Conservation (phyloP, 1,140 invertebrate genomes). For the Euwallacea fornicatus region DNA sequence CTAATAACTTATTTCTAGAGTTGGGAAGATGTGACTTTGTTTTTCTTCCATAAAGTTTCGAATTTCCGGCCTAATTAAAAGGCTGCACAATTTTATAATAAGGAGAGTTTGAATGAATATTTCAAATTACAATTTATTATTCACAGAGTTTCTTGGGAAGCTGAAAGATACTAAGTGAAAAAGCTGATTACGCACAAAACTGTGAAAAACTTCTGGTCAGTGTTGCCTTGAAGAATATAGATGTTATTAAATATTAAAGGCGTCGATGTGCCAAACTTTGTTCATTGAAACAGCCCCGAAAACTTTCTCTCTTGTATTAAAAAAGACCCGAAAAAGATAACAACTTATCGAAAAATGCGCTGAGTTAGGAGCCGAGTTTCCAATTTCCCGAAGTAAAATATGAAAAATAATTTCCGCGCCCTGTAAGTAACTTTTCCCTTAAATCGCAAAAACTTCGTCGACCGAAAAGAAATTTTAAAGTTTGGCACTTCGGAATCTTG, state of each 20-base stretch:
- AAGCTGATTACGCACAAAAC: too few species aligned
- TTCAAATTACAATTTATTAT: too few species aligned
- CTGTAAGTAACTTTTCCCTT: slow-evolving; percentile 20
- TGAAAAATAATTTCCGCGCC: slow-evolving; percentile 28
- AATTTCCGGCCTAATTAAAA: too few species aligned
- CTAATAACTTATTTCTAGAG: too few species aligned
- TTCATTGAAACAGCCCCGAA: slow-evolving; percentile 8
- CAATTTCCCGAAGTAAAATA: slow-evolving; percentile 33
- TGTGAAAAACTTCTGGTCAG: too few species aligned
- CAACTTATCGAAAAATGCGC: slow-evolving; percentile 30
- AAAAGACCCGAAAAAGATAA: slow-evolving; percentile 27
- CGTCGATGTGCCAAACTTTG: slow-evolving; percentile 12
- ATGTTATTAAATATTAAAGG: slow-evolving; percentile 13
- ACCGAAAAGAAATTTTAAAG: slow-evolving; percentile 33
- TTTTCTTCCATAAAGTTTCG: too few species aligned
- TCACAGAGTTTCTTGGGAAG: too few species aligned
- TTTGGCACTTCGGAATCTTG: slow-evolving; percentile 25
- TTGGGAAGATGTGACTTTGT: too few species aligned
- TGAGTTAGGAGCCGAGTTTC: slow-evolving; percentile 14
- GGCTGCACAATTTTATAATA: too few species aligned
- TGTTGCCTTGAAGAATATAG: background rate
- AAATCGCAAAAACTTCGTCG: slow-evolving; percentile 24
- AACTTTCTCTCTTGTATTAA: background rate
- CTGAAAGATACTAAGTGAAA: too few species aligned
- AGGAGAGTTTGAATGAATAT: too few species aligned